Evolutionary conservation across 2,113 vertebrate genomes (phyloP).

Genomic region (Strix uralensis): DNA sequence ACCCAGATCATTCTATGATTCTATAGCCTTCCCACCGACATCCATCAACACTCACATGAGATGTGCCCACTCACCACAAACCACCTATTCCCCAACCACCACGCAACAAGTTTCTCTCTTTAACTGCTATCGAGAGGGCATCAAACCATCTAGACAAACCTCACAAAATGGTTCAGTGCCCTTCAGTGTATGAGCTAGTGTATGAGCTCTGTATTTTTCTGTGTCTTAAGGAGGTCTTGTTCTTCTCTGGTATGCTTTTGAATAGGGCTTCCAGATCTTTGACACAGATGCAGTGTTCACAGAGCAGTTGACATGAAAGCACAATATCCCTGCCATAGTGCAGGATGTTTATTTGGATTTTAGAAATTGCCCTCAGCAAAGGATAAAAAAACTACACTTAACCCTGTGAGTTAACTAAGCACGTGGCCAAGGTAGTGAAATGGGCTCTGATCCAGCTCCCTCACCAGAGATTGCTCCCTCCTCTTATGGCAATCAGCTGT

Average conservation of each 20-base stretch:
- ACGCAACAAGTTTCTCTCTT: not conserved
- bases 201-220: not conserved
- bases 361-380: not conserved
- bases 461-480: not conserved
- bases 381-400: not conserved
- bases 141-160: not conserved
- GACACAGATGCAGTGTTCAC: not conserved
- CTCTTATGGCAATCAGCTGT: not conserved
- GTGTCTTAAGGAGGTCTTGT: not conserved
- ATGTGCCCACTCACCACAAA: fast-evolving
- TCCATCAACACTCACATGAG: not conserved
- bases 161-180: not conserved
- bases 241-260: not conserved
- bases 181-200: not conserved
- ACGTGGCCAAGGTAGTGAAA: not conserved
- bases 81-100: not conserved
- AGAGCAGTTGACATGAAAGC: not conserved
- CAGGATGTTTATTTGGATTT: not conserved
- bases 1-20: too few species aligned
- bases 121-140: not conserved
- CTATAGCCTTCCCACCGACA: not conserved
- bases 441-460: not conserved
- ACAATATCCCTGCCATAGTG: not conserved
- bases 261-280: not conserved
- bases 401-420: not conserved